Base-by-base conservation (phyloP, 2,113 vertebrate species). In the Thalassoma bifasciatum region DNA sequence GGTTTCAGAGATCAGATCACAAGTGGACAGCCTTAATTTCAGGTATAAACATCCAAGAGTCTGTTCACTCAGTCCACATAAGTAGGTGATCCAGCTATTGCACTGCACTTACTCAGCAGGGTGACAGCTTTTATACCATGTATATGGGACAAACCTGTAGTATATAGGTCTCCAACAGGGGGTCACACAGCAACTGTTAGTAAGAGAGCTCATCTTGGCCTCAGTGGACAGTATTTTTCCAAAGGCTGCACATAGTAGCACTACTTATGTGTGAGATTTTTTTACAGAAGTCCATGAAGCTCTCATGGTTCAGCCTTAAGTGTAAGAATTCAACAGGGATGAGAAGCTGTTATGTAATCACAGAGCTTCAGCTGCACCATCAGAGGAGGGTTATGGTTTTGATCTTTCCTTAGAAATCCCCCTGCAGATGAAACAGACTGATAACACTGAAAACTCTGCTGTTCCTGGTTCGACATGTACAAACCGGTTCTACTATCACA, bases 371-470 rank as follows among this genome's bases (percentile, higher is more conserved):
- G 69, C 30, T 30, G 30, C 60, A 40, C 51, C 40, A 21, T 58
- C 40, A 60, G 65, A 53, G 74, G 72, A 16, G 17, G 14, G 4
- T 19, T 1, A 3, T 46, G 44, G 17, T 7, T 16, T 8, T 16
- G 17, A 46, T 46, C 14, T 46, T 81, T 86, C 86, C 88, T 83
- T 63, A 68, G 34, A 46, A 30, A 17, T 30, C 69, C 44, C 23
- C 23, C 10, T 49, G 57, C 30, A 68, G 52, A 72, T 50, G 62
- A 80, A 84, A 58, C 30, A 58, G 47, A 17, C 73, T 74, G 65
- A 91, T 83, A 82, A 52, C 76, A 46, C 83, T 66, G 66, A 8
- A 58, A 66, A 53, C 57, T 40, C 16, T 12, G 7, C 58, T 46
- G 21, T 52, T 83, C 57, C 42, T n/a, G 46, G 66, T 66, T 72